These are phyloP conservation scores for Poliocrania exsul DNA, from an alignment of 2,797 vertebrate genomes.

Conservation along the genomic window DNA sequence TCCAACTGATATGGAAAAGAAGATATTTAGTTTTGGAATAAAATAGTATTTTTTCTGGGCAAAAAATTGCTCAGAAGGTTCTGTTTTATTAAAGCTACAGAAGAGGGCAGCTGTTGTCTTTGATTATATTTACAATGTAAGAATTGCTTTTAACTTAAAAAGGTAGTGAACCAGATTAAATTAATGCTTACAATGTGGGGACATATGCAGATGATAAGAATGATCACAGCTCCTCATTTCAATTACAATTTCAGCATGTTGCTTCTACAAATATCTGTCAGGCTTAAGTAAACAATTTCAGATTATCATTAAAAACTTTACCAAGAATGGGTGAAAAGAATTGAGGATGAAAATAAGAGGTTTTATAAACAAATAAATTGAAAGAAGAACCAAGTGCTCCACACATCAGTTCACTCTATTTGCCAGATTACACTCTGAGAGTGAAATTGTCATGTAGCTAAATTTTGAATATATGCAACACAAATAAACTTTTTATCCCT, in stretches of 20 bases:
- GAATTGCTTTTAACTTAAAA: slow-evolving; percentile 22
- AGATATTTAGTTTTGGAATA: neutral
- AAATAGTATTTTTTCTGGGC: slow-evolving; percentile 22
- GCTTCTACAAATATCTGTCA: slow-evolving; percentile 5
- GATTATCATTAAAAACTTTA: neutral
- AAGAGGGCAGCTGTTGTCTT: slow-evolving; percentile 36
- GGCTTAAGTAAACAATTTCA: slow-evolving; percentile 8
- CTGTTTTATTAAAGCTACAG: slow-evolving; percentile 6
- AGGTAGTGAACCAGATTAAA: slow-evolving; percentile 36
- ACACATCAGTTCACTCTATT: neutral
- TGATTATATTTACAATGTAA: slow-evolving; percentile 38
- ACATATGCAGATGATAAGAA: slow-evolving; percentile 30
- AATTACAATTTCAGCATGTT: slow-evolving; percentile 23
- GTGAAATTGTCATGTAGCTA: neutral
- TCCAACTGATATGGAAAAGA: neutral
- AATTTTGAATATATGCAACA: neutral
- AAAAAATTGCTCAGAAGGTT: neutral
- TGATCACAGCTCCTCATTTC: slow-evolving; percentile 35
- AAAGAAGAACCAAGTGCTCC: neutral
- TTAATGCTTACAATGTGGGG: slow-evolving; percentile 15
- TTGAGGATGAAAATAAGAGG: neutral
- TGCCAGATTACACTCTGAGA: neutral
- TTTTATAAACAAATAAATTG: neutral
- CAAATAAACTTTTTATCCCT: neutral
- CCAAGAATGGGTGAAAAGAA: neutral